Conservation (phyloP, 2,113 vertebrate genomes). For the Protobothrops mucrosquamatus region DNA sequence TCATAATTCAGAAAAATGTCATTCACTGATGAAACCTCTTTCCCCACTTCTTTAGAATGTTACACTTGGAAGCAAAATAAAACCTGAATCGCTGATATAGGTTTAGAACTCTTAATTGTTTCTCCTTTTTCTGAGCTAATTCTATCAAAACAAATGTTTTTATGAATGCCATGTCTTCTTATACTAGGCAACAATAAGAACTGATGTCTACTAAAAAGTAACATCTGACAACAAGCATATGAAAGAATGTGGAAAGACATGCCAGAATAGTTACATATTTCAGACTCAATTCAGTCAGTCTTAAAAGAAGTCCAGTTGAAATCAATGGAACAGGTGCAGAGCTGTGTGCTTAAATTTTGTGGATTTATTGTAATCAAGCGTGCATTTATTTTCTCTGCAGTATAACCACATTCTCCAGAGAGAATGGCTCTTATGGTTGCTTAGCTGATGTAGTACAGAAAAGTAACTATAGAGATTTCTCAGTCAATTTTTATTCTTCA, state of each 20-base stretch:
- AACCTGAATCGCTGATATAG: not conserved
- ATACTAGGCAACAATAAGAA: not conserved
- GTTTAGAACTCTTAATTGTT: not conserved
- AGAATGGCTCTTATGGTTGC: not conserved
- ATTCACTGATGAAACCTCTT: not conserved
- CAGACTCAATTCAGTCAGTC: not conserved
- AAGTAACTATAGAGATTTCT: not conserved
- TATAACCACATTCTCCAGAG: not conserved
- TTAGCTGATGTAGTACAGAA: not conserved
- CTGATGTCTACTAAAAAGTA: not conserved
- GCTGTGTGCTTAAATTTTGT: not conserved
- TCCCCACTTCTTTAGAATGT: not conserved
- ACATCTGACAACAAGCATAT: not conserved
- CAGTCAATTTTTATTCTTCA: not conserved
- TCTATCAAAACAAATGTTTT: not conserved
- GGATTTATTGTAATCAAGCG: not conserved
- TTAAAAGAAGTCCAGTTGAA: not conserved
- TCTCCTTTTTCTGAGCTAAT: not conserved
- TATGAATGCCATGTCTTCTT: not conserved
- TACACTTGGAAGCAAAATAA: not conserved
- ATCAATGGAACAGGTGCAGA: constrained; percentile 2
- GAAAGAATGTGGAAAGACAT: not conserved
- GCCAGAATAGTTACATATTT: not conserved
- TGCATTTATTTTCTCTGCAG: not conserved
- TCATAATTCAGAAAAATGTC: not conserved